These are phyloP conservation scores for Pygoscelis adeliae DNA, from an alignment of 2,113 vertebrate species.

Conservation along the genomic window DNA sequence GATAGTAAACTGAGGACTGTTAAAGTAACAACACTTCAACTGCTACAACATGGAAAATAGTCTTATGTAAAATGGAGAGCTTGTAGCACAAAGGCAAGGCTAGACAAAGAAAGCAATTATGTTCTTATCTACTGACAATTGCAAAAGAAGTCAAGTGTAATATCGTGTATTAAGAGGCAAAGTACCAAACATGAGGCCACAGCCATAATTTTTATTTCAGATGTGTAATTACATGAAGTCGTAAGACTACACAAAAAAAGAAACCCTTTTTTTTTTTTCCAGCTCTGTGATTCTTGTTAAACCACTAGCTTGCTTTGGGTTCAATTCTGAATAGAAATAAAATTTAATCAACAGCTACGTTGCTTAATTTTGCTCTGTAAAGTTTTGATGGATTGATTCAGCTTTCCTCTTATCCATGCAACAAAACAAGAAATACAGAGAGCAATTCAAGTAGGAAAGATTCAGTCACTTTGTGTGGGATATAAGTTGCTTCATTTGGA, in stretches of 20 bases:
- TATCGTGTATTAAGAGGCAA: conserved; percentile 33
- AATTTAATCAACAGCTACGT: not conserved
- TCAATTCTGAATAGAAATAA: not conserved
- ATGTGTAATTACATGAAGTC: conserved; percentile 13
- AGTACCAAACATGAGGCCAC: conserved; percentile 7
- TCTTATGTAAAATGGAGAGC: not conserved
- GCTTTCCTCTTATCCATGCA: not conserved
- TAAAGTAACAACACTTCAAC: not conserved
- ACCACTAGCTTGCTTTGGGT: not conserved
- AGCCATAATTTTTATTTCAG: conserved; percentile 46
- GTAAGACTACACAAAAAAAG: not conserved
- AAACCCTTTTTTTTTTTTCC: not conserved
- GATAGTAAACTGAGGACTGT: not conserved
- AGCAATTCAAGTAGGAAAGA: not conserved
- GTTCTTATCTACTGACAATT: conserved; percentile 38
- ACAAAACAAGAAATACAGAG: not conserved
- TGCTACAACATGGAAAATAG: not conserved
- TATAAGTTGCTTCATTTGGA: not conserved
- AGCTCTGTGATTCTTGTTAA: not conserved
- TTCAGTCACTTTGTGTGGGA: not conserved
- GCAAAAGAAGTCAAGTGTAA: conserved; percentile 53
- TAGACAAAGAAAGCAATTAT: conserved; percentile 55
- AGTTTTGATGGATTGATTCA: not conserved
- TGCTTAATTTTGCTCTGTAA: not conserved
- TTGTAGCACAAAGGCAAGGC: conserved; percentile 8